These are phyloP conservation scores for Psittacara wagleri DNA, from an alignment of 2,113 vertebrate species.

Conservation along the genomic window DNA sequence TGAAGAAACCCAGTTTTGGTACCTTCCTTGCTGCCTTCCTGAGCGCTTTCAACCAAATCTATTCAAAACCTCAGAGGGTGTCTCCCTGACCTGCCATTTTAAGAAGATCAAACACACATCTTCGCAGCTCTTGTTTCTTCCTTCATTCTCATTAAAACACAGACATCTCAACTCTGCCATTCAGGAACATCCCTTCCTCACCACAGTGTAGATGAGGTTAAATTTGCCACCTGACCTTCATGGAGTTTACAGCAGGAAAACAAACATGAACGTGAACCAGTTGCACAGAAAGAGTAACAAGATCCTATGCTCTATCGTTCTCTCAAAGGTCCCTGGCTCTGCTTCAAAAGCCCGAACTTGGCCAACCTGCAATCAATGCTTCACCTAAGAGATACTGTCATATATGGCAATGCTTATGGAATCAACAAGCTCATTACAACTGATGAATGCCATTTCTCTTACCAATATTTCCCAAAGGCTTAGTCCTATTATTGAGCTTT, in stretches of 20 bases:
- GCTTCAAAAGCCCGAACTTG: background rate
- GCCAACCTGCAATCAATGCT: background rate
- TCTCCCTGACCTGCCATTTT: background rate
- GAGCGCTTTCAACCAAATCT: background rate
- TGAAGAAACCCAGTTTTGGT: background rate
- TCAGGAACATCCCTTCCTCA: background rate
- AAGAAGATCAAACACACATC: background rate
- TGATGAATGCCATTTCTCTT: background rate
- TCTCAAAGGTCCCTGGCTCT: background rate
- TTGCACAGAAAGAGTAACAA: rapidly evolving
- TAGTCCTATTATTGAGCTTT: background rate
- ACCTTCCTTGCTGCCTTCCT: background rate
- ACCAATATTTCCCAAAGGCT: conserved; percentile 28
- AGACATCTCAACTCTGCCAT: background rate
- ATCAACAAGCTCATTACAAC: background rate
- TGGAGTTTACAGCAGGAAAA: background rate
- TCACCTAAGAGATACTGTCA: background rate
- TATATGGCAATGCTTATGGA: background rate
- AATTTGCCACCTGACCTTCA: background rate
- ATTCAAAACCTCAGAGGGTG: background rate
- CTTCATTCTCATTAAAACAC: background rate
- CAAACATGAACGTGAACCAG: background rate
- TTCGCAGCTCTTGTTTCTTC: background rate
- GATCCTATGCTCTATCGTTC: background rate
- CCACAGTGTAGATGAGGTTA: background rate